Percentiles rank a stretch among this genome's conserved stretches.
Conservation (phyloP, 2,113 vertebrate species). For the Pangasianodon hypophthalmus region DNA sequence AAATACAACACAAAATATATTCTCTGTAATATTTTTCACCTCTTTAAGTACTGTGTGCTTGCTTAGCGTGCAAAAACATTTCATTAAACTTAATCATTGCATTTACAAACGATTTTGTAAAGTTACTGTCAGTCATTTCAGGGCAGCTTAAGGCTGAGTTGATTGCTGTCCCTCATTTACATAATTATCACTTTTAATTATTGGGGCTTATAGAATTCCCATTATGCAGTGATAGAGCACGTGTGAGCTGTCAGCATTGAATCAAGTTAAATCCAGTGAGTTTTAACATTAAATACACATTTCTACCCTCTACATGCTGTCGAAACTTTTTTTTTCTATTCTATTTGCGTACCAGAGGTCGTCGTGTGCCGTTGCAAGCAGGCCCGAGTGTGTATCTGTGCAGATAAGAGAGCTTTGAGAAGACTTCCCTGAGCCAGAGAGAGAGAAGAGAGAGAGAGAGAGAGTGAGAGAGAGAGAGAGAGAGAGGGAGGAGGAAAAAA, state of each 20-base stretch:
- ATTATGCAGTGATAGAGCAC: conserved; percentile 8
- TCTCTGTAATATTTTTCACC: background rate
- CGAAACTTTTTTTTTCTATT: conserved; percentile 22
- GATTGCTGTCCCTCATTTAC: conserved; percentile 26
- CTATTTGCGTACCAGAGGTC: conserved; percentile 34
- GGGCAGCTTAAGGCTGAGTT: conserved; percentile 11
- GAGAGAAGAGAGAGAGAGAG: background rate
- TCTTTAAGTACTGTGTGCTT: background rate
- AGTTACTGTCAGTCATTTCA: conserved; percentile 32
- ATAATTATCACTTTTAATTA: conserved; percentile 43
- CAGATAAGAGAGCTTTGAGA: conserved; percentile 55
- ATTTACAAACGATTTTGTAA: background rate
- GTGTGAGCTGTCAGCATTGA: background rate
- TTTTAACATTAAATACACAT: background rate
- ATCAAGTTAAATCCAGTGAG: background rate
- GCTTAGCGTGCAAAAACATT: background rate
- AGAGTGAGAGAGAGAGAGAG: background rate
- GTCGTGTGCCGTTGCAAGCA: conserved; percentile 32
- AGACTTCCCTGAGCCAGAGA: conserved; percentile 37
- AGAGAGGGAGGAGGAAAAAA: conserved; percentile 20
- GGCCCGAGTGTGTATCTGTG: conserved; percentile 54
- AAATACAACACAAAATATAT: background rate
- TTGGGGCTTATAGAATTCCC: conserved; percentile 8
- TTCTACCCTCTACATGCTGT: background rate
- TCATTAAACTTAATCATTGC: background rate